A percentile compares a stretch with the other conserved stretches of the same genome.
Evolutionary conservation across 2,797 vertebrate genomes (phyloP).

Genomic region (Lepilemur ruficaudatus): DNA sequence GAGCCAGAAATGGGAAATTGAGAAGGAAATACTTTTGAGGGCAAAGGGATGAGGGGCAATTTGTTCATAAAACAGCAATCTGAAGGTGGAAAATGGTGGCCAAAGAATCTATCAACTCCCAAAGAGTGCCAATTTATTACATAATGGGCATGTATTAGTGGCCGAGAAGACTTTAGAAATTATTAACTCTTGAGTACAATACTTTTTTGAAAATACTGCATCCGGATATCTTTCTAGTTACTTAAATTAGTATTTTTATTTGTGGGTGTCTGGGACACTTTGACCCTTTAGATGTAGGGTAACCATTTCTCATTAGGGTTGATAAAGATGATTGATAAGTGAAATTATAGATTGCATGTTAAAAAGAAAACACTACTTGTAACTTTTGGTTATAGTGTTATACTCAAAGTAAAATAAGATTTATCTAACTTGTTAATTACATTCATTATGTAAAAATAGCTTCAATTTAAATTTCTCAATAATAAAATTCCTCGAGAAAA

Average conservation of each 20-base stretch:
- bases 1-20: neutral
- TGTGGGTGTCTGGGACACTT: neutral
- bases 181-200: neutral
- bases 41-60: neutral
- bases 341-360: neutral
- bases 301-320: neutral
- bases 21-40: neutral
- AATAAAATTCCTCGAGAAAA: neutral
- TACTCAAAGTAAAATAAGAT: neutral
- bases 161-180: neutral
- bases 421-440: constrained; percentile 6
- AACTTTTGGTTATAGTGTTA: neutral
- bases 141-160: neutral
- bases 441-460: neutral
- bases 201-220: neutral
- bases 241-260: neutral
- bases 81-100: no score
- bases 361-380: neutral
- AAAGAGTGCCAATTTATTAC: neutral
- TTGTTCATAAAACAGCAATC: neutral
- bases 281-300: neutral
- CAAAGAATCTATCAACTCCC: neutral
- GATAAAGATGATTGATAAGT: neutral
- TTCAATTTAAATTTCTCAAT: neutral
- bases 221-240: neutral